Evolutionary conservation across 2,888 invertebrate species (phyloP).

Genomic region (Plebejus melissa): DNA sequence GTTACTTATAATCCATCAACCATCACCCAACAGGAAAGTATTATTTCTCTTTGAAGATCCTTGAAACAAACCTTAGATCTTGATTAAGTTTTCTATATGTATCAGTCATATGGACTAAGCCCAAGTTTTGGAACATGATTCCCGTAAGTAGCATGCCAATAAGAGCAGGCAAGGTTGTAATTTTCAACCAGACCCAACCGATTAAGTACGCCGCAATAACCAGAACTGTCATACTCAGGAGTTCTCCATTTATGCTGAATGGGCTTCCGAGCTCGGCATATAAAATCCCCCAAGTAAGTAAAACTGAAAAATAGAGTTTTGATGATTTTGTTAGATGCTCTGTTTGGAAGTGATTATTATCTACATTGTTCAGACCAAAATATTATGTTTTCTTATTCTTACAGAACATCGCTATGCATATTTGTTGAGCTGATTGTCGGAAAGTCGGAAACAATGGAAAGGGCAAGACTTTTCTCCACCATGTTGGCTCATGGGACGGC

Average conservation of each 20-base stretch:
- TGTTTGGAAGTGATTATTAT: too few species aligned
- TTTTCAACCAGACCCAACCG: constrained; percentile 83
- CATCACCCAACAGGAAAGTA: background rate
- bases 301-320: constrained; percentile 56
- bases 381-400: constrained; percentile 42
- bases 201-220: constrained; percentile 84
- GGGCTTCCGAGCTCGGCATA: constrained; percentile 82
- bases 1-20: background rate
- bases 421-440: constrained; percentile 67
- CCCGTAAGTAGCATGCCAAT: constrained; percentile 89
- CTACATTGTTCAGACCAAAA: too few species aligned
- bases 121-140: constrained; percentile 82
- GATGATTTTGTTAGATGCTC: too few species aligned
- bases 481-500: constrained; percentile 83
- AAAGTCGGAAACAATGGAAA: constrained; percentile 86
- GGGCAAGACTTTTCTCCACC: constrained; percentile 83
- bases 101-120: constrained; percentile 80
- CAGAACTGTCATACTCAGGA: constrained; percentile 82
- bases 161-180: constrained; percentile 85
- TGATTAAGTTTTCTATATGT: constrained; percentile 81
- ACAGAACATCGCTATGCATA: constrained; percentile 66
- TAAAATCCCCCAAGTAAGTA: constrained; percentile 83
- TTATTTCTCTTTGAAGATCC: background rate
- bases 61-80: constrained; percentile 69
- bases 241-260: constrained; percentile 81